phyloP scores from a whole-genome alignment of 2,113 vertebrate genomes.

The Furnarius figulus region DNA sequence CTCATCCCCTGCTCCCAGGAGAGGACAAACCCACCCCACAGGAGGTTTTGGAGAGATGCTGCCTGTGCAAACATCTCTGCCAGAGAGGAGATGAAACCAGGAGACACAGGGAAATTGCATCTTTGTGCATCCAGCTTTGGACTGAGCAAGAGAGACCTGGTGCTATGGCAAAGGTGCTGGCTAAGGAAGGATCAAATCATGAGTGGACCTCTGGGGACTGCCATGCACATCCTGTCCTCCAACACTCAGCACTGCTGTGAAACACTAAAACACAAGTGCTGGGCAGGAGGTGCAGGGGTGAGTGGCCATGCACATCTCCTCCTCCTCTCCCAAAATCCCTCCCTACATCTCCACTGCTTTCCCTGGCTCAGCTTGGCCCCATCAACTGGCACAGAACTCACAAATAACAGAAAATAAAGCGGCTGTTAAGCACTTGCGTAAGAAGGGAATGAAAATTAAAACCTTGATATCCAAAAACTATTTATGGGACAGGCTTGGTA shows the following conservation, averaged over 20 bases:
- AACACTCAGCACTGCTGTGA: not conserved
- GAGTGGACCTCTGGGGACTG: not conserved
- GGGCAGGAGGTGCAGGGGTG: not conserved
- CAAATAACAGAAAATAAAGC: not conserved
- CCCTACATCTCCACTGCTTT: not conserved
- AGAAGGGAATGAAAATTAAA: not conserved
- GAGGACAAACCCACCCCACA: not conserved
- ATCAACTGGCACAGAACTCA: not conserved
- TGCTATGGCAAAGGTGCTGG: not conserved
- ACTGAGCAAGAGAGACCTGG: not conserved
- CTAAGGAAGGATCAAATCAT: fast-evolving
- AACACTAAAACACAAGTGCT: not conserved
- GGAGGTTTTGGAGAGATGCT: not conserved
- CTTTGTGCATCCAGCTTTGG: not conserved
- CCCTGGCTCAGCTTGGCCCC: not conserved
- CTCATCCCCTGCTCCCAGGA: not conserved
- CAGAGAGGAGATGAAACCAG: not conserved
- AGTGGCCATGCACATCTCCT: not conserved
- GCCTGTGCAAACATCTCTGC: not conserved
- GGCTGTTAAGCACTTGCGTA: not conserved
- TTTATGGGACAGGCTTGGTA: not conserved
- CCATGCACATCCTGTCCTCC: not conserved
- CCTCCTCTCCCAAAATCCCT: not conserved
- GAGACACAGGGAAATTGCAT: not conserved
- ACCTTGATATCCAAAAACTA: not conserved